Evolutionary conservation across 2,888 invertebrate species (phyloP).

Genomic region (Carcina quercana): DNA sequence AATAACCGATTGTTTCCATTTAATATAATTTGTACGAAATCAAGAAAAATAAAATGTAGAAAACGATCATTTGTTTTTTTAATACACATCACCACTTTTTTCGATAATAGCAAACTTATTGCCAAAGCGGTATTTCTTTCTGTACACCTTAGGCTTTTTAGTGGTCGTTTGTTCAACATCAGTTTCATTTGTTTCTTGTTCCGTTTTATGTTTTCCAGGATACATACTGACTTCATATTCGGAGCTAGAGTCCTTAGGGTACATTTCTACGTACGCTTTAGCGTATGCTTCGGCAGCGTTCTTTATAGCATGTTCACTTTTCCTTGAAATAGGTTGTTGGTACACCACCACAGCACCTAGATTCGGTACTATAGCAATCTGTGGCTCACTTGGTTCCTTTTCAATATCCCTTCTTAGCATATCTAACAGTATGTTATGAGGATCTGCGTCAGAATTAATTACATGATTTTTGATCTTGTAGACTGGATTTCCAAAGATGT

Average conservation of each 20-base stretch:
- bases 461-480: no score
- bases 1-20: no score
- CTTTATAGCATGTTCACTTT: slow-evolving; percentile 41
- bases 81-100: no score
- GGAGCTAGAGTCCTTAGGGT: slow-evolving; percentile 10
- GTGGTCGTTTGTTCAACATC: not conserved
- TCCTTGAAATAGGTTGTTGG: slow-evolving; percentile 45
- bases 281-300: slow-evolving; percentile 31
- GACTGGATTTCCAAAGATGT: no score
- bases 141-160: not conserved
- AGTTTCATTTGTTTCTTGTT: not conserved
- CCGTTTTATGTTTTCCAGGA: not conserved
- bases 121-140: no score
- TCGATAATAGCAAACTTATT: no score
- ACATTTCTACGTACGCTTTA: no score
- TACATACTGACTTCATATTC: slow-evolving; percentile 1
- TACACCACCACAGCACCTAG: slow-evolving; percentile 48
- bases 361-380: slow-evolving; percentile 34
- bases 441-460: no score
- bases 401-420: slow-evolving; percentile 36
- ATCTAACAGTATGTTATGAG: slow-evolving; percentile 39
- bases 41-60: no score
- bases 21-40: no score
- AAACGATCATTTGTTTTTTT: no score
- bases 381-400: slow-evolving; percentile 34